Evolutionary conservation across 1,140 invertebrate species (phyloP).

Genomic region (Diploscapter pachys): DNA sequence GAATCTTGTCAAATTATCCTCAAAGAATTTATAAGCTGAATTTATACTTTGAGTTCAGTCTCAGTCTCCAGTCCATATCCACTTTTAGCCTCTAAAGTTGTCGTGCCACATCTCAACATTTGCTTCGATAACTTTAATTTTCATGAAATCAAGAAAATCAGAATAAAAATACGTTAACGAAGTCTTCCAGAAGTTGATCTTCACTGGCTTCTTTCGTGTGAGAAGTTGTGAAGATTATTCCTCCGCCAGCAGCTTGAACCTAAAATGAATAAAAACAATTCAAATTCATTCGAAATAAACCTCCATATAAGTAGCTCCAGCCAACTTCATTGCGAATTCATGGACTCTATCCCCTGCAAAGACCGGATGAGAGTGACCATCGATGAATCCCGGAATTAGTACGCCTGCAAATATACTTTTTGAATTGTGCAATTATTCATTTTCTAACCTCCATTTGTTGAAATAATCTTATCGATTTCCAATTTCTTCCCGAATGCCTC

Average conservation of each 20-base stretch:
- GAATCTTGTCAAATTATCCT: too few species aligned
- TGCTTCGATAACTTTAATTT: slow-evolving; percentile 21
- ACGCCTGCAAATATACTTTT: slow-evolving; percentile 33
- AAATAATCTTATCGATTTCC: too few species aligned
- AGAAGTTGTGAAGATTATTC: slow-evolving; percentile 69
- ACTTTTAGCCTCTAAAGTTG: slow-evolving; percentile 68
- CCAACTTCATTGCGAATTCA: slow-evolving; percentile 67
- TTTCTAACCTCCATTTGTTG: neutral
- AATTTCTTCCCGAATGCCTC: too few species aligned
- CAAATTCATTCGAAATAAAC: slow-evolving; percentile 21
- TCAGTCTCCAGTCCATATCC: slow-evolving; percentile 69
- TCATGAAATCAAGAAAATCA: too few species aligned
- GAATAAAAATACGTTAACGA: slow-evolving; percentile 59
- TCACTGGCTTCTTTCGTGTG: slow-evolving; percentile 65
- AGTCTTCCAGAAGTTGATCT: slow-evolving; percentile 61
- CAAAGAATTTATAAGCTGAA: too few species aligned
- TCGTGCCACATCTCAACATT: slow-evolving; percentile 65
- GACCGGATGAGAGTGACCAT: slow-evolving; percentile 70
- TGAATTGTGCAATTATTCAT: too few species aligned
- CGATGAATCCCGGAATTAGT: slow-evolving; percentile 64
- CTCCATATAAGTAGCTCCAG: slow-evolving; percentile 60
- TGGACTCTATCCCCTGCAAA: slow-evolving; percentile 71
- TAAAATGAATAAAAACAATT: slow-evolving; percentile 26
- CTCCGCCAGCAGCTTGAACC: slow-evolving; percentile 64
- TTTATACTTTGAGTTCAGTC: slow-evolving; percentile 64